These are phyloP conservation scores for Pteruthius melanotis DNA, from an alignment of 2,113 vertebrate genomes.

Conservation along the genomic window DNA sequence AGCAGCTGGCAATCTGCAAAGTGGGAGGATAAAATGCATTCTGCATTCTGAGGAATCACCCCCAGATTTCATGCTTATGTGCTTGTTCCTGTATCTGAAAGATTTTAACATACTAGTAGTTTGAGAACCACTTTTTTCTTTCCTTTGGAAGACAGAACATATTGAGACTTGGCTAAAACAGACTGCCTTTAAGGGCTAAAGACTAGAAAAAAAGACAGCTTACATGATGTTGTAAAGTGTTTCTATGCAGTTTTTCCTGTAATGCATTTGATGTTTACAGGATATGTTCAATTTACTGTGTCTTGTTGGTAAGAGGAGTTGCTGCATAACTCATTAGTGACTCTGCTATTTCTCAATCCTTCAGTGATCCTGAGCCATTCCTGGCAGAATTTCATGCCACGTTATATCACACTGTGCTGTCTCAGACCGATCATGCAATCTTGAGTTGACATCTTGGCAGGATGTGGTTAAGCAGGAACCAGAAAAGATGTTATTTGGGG, in stretches of 20 bases:
- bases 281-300: neutral
- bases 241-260: neutral
- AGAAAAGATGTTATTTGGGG: neutral
- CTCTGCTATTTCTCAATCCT: slow-evolving; percentile 11
- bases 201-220: neutral
- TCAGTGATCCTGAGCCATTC: neutral
- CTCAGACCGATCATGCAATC: neutral
- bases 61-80: neutral
- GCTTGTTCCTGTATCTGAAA: neutral
- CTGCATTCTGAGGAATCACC: neutral
- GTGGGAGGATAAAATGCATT: neutral
- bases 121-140: neutral
- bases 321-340: slow-evolving; percentile 20
- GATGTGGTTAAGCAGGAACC: slow-evolving; percentile 1
- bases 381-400: slow-evolving; percentile 19
- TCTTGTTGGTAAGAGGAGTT: neutral
- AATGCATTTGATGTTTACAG: neutral
- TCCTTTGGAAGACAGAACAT: neutral
- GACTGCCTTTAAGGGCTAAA: neutral
- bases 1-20: neutral
- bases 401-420: neutral
- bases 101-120: neutral
- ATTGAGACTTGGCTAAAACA: neutral
- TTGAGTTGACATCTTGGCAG: neutral
- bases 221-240: neutral